phyloP scores from a whole-genome alignment of 2,888 invertebrate genomes.

The Brachypalpus laphriformis region DNA sequence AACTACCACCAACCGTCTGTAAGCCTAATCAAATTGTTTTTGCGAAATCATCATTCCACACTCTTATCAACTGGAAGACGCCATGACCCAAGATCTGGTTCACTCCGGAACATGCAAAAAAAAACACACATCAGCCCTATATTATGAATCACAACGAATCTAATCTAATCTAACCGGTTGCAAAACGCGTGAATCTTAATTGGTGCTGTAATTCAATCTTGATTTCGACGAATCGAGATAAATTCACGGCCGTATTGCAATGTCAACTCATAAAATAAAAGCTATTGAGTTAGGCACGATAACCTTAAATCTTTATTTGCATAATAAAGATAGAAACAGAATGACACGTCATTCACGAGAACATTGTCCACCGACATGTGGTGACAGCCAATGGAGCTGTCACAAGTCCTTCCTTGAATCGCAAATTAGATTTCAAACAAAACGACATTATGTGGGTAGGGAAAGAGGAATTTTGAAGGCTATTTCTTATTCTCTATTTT shows the following conservation, averaged over 20 bases:
- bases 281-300: slow-evolving; percentile 3
- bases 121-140: not conserved
- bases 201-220: slow-evolving; percentile 17
- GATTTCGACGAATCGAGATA: slow-evolving; percentile 17
- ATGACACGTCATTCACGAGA: not conserved
- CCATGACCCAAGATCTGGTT: not conserved
- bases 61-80: not conserved
- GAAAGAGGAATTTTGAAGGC: too few species aligned
- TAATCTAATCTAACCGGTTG: slow-evolving; percentile 36
- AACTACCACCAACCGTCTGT: too few species aligned
- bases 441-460: not conserved
- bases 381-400: not conserved
- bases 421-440: not conserved
- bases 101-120: not conserved
- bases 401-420: not conserved
- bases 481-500: too few species aligned
- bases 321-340: slow-evolving; percentile 15
- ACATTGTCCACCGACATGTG: not conserved
- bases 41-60: too few species aligned
- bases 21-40: too few species aligned
- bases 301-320: not conserved
- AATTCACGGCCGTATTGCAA: not conserved
- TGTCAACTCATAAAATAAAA: slow-evolving; percentile 4
- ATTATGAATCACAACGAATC: slow-evolving; percentile 19
- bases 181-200: slow-evolving; percentile 18